These are phyloP conservation scores for Morpho deidamia DNA, from an alignment of 2,888 invertebrate species.

Conservation along the genomic window DNA sequence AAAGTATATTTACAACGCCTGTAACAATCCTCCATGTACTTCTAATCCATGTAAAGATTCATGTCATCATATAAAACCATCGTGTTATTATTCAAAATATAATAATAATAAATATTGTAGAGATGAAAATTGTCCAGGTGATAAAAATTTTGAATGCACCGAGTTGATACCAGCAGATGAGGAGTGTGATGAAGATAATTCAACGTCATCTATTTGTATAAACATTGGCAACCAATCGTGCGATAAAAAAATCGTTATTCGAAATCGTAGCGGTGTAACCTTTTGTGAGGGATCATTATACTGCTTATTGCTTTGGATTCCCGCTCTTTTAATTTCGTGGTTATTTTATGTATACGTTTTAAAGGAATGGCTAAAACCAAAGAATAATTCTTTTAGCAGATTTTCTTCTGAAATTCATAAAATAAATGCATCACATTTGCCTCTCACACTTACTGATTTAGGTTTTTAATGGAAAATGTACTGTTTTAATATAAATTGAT, in stretches of 20 bases:
- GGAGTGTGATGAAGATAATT: conserved; percentile 11
- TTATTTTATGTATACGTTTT: conserved; percentile 44
- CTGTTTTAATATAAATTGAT: not conserved
- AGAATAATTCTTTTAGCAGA: not conserved
- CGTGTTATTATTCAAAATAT: not conserved
- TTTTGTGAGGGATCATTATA: conserved; percentile 45
- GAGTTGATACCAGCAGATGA: conserved; percentile 5
- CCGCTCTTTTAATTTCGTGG: conserved; percentile 37
- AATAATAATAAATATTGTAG: not conserved
- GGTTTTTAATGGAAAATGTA: conserved; percentile 41
- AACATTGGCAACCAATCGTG: conserved; percentile 21
- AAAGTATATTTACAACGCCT: conserved; percentile 4
- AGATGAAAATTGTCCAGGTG: not conserved
- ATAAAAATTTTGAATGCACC: conserved; percentile 11
- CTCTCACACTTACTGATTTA: conserved; percentile 45
- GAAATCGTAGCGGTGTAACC: conserved; percentile 30
- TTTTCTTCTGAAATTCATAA: not conserved
- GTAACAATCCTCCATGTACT: not conserved
- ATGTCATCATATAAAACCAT: not conserved
- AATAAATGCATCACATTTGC: conserved; percentile 23
- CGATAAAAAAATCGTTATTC: conserved; percentile 25
- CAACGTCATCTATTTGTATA: conserved; percentile 25
- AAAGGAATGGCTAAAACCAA: conserved; percentile 28
- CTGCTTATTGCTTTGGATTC: conserved; percentile 50
- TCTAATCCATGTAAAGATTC: conserved; percentile 1